phyloP scores from a whole-genome alignment of 2,113 vertebrate species.

The Onychorhynchus coronatus region DNA sequence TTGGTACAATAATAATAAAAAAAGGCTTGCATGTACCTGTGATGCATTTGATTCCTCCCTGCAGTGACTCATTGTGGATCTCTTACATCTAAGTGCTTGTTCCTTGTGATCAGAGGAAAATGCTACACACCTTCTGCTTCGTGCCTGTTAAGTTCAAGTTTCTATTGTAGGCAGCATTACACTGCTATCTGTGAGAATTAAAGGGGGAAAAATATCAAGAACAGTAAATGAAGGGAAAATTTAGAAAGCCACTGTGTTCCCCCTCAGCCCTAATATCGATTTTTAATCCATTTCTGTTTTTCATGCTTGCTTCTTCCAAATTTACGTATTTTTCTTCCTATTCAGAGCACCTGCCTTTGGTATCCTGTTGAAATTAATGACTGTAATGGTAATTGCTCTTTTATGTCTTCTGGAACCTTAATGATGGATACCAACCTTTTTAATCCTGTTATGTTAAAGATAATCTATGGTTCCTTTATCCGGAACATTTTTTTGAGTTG shows the following conservation, averaged over 20 bases:
- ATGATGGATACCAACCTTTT: neutral
- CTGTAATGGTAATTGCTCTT: neutral
- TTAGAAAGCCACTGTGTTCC: slow-evolving; percentile 14
- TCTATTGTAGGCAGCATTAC: slow-evolving; percentile 67
- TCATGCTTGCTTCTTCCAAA: neutral
- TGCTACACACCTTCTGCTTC: slow-evolving; percentile 71
- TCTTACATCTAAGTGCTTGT: slow-evolving; percentile 71
- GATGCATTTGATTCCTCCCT: slow-evolving; percentile 73
- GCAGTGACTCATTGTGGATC: slow-evolving; percentile 73
- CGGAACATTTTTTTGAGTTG: neutral
- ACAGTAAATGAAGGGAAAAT: slow-evolving; percentile 39
- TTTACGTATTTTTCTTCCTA: neutral
- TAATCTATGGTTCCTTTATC: neutral
- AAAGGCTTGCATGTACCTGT: slow-evolving; percentile 56
- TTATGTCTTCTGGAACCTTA: neutral
- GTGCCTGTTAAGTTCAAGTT: slow-evolving; percentile 67
- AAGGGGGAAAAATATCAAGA: slow-evolving; percentile 18
- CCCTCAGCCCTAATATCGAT: neutral
- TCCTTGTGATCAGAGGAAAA: slow-evolving; percentile 72
- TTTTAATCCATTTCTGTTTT: slow-evolving; percentile 13
- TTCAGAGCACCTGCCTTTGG: neutral
- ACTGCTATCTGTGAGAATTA: slow-evolving; percentile 64
- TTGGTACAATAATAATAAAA: slow-evolving; percentile 59
- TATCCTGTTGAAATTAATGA: neutral
- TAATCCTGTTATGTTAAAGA: neutral